Base-by-base conservation (phyloP, 2,113 vertebrate species). In the Spea bombifrons region DNA sequence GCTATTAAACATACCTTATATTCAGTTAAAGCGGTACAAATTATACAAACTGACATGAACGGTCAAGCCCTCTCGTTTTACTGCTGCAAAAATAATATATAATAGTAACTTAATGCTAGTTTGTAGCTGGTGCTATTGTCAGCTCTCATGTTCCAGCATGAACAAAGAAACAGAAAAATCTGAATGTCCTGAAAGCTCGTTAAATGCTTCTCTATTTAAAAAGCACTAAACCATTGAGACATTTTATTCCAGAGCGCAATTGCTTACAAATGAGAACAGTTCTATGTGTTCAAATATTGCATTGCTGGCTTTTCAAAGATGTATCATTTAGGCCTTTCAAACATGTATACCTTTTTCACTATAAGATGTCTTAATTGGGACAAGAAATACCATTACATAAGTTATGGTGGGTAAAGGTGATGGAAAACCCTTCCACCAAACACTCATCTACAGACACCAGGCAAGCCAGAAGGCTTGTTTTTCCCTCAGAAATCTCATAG, bases 11-110 rank as follows among this genome's bases (percentile, higher is more conserved):
- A 15, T 50, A 70, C 48, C 30, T 77, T 61, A 70, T 45, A 50
- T 77, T 61, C 50, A 49, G n/a, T n/a, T 68, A 61, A 43, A 76
- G 52, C n/a, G 47, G 68, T 76, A 46, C 10, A 77, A 77, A 59
- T 45, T 48, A 46, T 55, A 57, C 66, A 76, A 55, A 70, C 49
- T 57, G 45, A 4, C 59, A 61, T 70, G 46, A 52, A 63, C 44
- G 66, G 45, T 5, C 50, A 46, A 77, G 12, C 16, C 17, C 9
- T 46, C 30, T 16, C 8, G 47, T 47, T 61, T 61, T 70, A 53
- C 57, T 77, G 46, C 55, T 61, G 75, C 52, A 70, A 50, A 77
- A 77, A 77, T 30, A 30, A 30, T 43, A 44, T 65, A 70, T 43
- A 67, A 66, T 67, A 64, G 59, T 64, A 48, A 49, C 30, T 75